Percentiles rank a stretch among this genome's conserved stretches.
Evolutionary conservation across 2,888 invertebrate species (phyloP).

Genomic region (Elegia similella): DNA sequence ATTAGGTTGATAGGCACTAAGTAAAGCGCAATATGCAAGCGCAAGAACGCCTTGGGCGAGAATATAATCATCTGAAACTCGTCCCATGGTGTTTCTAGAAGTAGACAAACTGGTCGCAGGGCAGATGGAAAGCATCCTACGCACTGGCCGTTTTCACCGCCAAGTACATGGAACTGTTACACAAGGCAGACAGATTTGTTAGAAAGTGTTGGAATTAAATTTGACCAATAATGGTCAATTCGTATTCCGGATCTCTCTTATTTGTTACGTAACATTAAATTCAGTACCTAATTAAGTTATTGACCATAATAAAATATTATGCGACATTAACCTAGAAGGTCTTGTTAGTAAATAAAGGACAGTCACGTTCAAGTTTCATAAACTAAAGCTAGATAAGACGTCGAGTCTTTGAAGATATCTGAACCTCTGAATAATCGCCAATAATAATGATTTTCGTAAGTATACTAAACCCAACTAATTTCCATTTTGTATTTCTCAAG

Average conservation of each 20-base stretch:
- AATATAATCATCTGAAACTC: slow-evolving; percentile 17
- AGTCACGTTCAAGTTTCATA: background rate
- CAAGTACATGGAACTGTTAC: slow-evolving; percentile 13
- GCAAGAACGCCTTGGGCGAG: slow-evolving; percentile 6
- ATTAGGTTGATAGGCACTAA: background rate
- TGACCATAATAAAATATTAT: no score
- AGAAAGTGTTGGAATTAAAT: slow-evolving; percentile 11
- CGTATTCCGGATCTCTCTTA: background rate
- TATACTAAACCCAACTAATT: background rate
- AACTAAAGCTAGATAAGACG: background rate
- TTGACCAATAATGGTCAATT: background rate
- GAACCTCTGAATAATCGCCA: background rate
- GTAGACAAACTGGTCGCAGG: slow-evolving; percentile 38
- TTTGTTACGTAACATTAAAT: background rate
- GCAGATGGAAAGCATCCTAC: slow-evolving; percentile 43
- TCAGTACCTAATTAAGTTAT: no score
- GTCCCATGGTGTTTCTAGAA: slow-evolving; percentile 24
- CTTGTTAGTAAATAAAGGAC: background rate
- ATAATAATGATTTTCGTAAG: background rate
- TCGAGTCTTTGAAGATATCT: background rate
- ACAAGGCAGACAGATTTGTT: slow-evolving; percentile 9
- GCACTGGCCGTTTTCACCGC: slow-evolving; percentile 42
- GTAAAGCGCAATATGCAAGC: background rate
- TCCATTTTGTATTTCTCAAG: background rate
- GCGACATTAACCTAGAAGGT: no score